These are phyloP conservation scores for Nephrotoma guestfalica DNA, from an alignment of 2,888 invertebrate genomes.

Conservation along the genomic window DNA sequence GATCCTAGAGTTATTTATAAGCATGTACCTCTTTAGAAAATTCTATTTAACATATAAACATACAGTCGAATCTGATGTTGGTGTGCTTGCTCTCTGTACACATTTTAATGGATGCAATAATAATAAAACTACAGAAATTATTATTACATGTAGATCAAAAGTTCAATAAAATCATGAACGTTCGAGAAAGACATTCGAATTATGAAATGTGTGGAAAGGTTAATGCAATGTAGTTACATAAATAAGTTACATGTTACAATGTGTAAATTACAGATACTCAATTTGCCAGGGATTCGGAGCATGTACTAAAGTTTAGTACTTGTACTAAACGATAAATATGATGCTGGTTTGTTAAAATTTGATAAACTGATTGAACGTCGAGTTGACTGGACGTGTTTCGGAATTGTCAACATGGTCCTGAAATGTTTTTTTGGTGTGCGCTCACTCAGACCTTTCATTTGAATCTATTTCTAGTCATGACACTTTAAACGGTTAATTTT, in stretches of 20 bases:
- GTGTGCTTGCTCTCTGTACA: neutral
- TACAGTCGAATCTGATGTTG: neutral
- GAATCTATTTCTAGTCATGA: too few species aligned
- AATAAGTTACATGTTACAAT: neutral
- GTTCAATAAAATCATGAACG: neutral
- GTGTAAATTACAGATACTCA: neutral
- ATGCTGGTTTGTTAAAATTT: neutral
- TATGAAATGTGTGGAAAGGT: neutral
- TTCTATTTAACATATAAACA: neutral
- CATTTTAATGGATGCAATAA: neutral
- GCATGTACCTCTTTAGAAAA: neutral
- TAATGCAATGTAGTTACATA: neutral
- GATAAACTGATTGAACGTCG: too few species aligned
- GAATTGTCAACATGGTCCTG: too few species aligned
- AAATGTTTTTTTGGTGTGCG: too few species aligned
- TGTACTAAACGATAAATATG: neutral
- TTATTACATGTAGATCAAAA: neutral
- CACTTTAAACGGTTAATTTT: too few species aligned
- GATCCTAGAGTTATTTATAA: neutral
- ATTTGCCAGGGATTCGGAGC: neutral
- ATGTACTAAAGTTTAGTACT: neutral
- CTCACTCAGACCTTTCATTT: too few species aligned
- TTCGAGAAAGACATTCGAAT: neutral
- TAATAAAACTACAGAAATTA: neutral
- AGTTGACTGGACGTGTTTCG: too few species aligned